Conservation (phyloP, 2,797 vertebrate genomes). For the Enteromius thamalakanensis region DNA sequence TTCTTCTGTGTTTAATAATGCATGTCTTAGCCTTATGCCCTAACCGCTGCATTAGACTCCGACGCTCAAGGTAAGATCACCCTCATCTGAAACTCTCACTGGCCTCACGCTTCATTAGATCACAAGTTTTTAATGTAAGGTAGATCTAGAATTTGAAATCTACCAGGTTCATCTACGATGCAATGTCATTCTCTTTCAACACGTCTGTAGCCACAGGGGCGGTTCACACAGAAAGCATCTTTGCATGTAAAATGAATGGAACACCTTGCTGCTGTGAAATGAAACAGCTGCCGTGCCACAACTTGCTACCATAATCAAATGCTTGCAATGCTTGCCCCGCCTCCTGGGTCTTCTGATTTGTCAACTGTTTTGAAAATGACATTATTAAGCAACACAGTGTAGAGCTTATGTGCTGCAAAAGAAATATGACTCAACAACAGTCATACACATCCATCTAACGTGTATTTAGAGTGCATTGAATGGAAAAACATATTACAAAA, state of each 20-base stretch:
- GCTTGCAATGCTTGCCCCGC: neutral
- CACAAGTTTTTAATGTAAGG: conserved; percentile 6
- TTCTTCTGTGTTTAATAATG: conserved; percentile 59
- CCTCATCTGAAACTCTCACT: conserved; percentile 34
- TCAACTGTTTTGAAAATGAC: neutral
- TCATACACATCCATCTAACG: neutral
- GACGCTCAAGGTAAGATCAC: conserved; percentile 51
- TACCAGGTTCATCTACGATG: neutral
- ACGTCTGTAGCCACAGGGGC: neutral
- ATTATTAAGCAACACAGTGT: neutral
- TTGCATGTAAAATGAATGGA: neutral
- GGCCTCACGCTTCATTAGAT: conserved; percentile 31
- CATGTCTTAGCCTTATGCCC: conserved; percentile 52
- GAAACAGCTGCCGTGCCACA: neutral
- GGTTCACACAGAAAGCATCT: neutral
- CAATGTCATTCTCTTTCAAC: neutral
- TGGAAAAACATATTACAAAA: neutral
- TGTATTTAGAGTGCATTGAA: neutral
- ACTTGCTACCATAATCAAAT: neutral
- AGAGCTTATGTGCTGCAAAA: neutral
- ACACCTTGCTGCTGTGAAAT: neutral
- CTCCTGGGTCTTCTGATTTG: neutral
- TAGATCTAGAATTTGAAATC: conserved; percentile 6
- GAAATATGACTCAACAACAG: neutral
- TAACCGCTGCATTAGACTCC: conserved; percentile 50